A percentile compares a stretch with the other conserved stretches of the same genome.
phyloP scores from a whole-genome alignment of 1,140 invertebrate species.

The Eciton burchellii region DNA sequence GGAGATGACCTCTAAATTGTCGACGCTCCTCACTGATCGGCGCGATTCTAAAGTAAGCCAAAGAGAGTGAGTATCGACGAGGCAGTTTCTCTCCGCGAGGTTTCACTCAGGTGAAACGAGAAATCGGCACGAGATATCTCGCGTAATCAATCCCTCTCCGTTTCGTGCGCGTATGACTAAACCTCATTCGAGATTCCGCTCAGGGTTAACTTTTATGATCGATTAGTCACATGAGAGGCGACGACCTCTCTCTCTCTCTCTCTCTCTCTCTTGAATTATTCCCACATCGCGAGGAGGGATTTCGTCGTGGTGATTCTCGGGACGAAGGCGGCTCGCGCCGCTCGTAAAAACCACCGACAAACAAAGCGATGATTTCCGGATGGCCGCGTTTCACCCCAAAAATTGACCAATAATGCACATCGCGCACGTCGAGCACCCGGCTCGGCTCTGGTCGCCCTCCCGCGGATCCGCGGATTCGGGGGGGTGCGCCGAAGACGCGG shows the following conservation, averaged over 20 bases:
- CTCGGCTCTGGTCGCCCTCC: constrained; percentile 2
- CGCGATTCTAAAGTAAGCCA: neutral
- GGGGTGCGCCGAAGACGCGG: too few relatives aligned
- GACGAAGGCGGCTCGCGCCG: constrained; percentile 60
- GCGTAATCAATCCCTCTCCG: neutral
- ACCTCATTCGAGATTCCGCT: neutral
- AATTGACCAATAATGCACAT: constrained; percentile 79
- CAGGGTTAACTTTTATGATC: constrained; percentile 4
- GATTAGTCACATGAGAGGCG: constrained; percentile 2
- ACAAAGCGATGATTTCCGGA: constrained; percentile 83
- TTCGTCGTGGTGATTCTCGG: constrained; percentile 63
- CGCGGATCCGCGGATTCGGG: too few relatives aligned
- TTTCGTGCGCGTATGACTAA: neutral
- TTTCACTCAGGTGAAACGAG: neutral
- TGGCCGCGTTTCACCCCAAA: constrained; percentile 77
- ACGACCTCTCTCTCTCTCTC: neutral
- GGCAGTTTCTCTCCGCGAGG: neutral
- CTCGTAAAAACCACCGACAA: constrained; percentile 74
- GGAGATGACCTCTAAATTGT: too few relatives aligned
- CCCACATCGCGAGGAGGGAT: constrained; percentile 4
- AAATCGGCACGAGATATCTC: constrained; percentile 3
- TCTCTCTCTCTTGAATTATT: neutral
- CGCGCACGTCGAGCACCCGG: constrained; percentile 48
- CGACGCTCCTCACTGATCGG: too few relatives aligned
- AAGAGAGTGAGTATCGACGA: neutral